Percentiles rank a stretch among this genome's conserved stretches.
These are phyloP conservation scores for Eretmochelys imbricata DNA, from an alignment of 2,113 vertebrate genomes.

Conservation along the genomic window DNA sequence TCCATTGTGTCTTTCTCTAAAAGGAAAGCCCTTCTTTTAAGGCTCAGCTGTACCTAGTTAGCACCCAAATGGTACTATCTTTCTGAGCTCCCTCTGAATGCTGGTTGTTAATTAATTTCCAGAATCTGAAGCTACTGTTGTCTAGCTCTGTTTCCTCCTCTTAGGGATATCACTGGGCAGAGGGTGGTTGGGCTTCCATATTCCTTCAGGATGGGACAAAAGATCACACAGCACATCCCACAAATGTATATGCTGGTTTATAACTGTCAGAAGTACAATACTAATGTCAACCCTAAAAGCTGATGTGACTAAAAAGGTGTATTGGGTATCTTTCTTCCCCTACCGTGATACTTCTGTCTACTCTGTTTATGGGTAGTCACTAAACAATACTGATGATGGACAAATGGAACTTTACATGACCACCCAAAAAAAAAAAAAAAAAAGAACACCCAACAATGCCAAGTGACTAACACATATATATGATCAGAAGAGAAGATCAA, in stretches of 20 bases:
- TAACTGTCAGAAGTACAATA: not conserved
- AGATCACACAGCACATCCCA: not conserved
- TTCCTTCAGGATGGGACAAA: not conserved
- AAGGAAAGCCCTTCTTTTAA: not conserved
- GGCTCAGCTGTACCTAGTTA: constrained; percentile 14
- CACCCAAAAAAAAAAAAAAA: not conserved
- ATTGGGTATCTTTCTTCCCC: not conserved
- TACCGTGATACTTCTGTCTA: not conserved
- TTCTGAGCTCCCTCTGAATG: constrained; percentile 19
- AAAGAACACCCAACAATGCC: not conserved
- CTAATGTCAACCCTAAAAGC: not conserved
- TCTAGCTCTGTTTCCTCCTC: not conserved
- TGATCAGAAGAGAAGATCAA: not conserved
- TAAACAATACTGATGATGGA: not conserved
- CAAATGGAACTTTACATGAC: not conserved
- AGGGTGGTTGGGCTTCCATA: not conserved
- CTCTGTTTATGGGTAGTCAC: not conserved
- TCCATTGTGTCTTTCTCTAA: not conserved
- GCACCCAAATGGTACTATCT: not conserved
- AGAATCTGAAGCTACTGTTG: not conserved
- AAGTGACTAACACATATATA: not conserved
- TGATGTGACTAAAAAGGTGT: not conserved
- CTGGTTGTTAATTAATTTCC: constrained; percentile 27
- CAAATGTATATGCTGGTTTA: fast-evolving
- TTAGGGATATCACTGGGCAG: not conserved